These are phyloP conservation scores for Trichoplusia ni DNA, from an alignment of 1,140 invertebrate species.

Conservation along the genomic window DNA sequence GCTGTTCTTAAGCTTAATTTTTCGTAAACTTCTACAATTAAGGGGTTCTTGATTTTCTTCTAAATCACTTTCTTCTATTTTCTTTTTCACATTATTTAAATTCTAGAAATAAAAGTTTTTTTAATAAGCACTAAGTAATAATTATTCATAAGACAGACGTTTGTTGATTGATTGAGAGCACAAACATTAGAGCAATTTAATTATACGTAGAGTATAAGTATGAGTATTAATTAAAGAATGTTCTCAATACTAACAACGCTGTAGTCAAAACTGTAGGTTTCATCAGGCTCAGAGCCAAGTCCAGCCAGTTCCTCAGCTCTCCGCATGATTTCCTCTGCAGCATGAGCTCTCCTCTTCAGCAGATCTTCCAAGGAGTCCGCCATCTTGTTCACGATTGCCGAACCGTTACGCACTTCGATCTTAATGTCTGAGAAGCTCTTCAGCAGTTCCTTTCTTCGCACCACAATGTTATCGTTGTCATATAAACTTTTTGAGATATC, in stretches of 20 bases:
- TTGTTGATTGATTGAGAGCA: no score
- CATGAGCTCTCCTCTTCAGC: constrained; percentile 52
- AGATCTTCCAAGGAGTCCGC: constrained; percentile 57
- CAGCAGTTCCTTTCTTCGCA: constrained; percentile 52
- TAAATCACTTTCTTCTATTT: constrained; percentile 35
- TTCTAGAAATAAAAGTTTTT: constrained; percentile 42
- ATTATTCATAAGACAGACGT: no score
- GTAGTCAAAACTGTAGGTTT: constrained; percentile 53
- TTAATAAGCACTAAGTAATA: no score
- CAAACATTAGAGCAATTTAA: no score
- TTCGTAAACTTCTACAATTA: constrained; percentile 55
- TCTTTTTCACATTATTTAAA: constrained; percentile 52
- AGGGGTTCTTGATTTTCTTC: constrained; percentile 42
- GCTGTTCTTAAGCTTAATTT: constrained; percentile 50
- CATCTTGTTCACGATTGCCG: constrained; percentile 61
- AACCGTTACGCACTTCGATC: constrained; percentile 56
- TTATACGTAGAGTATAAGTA: background rate
- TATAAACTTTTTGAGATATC: constrained; percentile 57
- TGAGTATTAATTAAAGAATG: background rate
- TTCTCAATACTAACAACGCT: constrained; percentile 61
- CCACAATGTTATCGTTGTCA: constrained; percentile 58
- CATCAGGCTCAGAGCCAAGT: constrained; percentile 36
- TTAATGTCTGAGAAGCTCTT: constrained; percentile 63
- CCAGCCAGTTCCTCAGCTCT: constrained; percentile 63
- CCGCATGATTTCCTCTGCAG: constrained; percentile 66